These are phyloP conservation scores for Thereuonema tuberculata DNA, from an alignment of 1,140 invertebrate species.

Conservation along the genomic window DNA sequence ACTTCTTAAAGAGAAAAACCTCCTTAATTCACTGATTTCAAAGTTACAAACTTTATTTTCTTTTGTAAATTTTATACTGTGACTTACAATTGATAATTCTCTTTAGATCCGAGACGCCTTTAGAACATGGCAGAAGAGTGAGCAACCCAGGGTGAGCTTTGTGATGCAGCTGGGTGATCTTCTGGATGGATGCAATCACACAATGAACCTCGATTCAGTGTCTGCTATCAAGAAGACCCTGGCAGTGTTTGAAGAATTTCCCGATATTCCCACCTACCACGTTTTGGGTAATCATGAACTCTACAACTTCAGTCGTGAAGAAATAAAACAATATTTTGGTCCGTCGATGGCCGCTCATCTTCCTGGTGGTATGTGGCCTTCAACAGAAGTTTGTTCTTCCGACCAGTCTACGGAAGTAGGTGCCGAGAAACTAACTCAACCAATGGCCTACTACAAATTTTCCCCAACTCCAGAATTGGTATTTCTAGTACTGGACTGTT, in stretches of 20 bases:
- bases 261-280: conserved; percentile 25
- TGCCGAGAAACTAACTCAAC: too few species aligned
- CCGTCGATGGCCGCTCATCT: conserved; percentile 9
- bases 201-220: conserved; percentile 11
- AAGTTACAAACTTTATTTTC: not conserved
- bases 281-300: conserved; percentile 33
- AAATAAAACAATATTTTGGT: conserved; percentile 17
- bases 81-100: not conserved
- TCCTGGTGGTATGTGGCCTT: conserved; percentile 3
- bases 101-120: conserved; percentile 25
- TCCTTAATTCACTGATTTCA: not conserved
- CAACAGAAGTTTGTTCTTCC: too few species aligned
- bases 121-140: conserved; percentile 23
- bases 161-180: conserved; percentile 32
- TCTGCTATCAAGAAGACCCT: conserved; percentile 12
- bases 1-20: too few species aligned
- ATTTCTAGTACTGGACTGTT: conserved; percentile 29
- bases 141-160: conserved; percentile 19
- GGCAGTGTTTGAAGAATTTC: conserved; percentile 17
- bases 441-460: conserved; percentile 27
- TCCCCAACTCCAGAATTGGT: conserved; percentile 21
- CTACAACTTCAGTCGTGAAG: conserved; percentile 28
- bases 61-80: not conserved
- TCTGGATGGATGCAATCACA: conserved; percentile 29
- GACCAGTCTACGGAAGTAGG: too few species aligned